Percentiles rank a stretch among this genome's conserved stretches.
phyloP scores from a whole-genome alignment of 2,113 vertebrate genomes.

The Lophotis ruficrista region DNA sequence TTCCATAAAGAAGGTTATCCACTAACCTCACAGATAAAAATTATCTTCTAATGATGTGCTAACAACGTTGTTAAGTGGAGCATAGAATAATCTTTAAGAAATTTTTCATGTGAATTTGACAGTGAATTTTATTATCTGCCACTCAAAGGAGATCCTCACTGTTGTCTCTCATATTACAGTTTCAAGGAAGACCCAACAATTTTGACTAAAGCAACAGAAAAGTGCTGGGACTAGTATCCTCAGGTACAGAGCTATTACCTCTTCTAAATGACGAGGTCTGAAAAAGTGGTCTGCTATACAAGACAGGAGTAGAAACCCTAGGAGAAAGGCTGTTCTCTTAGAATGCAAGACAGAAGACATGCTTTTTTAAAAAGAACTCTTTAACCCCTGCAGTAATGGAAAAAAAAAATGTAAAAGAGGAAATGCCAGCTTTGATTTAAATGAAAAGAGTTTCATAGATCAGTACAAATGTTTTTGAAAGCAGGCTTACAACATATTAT shows the following conservation, averaged over 20 bases:
- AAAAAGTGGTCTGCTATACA: background rate
- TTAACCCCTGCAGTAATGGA: background rate
- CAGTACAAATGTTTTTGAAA: background rate
- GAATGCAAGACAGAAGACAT: background rate
- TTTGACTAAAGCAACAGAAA: background rate
- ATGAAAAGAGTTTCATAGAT: background rate
- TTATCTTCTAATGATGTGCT: background rate
- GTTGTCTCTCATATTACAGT: background rate
- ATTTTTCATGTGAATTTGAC: background rate
- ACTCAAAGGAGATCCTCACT: background rate
- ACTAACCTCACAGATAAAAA: background rate
- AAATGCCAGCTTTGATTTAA: background rate
- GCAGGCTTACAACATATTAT: background rate
- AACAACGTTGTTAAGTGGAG: background rate
- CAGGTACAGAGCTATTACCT: background rate
- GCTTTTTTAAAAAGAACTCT: background rate
- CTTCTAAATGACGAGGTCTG: background rate
- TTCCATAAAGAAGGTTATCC: background rate
- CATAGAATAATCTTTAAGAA: background rate
- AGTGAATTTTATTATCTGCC: background rate
- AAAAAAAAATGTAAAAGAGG: background rate
- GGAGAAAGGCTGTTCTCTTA: background rate
- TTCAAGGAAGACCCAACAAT: background rate
- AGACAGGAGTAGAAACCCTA: background rate
- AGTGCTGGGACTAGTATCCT: background rate